phyloP scores from a whole-genome alignment of 2,797 vertebrate species.

The Sarcoramphus papa region DNA sequence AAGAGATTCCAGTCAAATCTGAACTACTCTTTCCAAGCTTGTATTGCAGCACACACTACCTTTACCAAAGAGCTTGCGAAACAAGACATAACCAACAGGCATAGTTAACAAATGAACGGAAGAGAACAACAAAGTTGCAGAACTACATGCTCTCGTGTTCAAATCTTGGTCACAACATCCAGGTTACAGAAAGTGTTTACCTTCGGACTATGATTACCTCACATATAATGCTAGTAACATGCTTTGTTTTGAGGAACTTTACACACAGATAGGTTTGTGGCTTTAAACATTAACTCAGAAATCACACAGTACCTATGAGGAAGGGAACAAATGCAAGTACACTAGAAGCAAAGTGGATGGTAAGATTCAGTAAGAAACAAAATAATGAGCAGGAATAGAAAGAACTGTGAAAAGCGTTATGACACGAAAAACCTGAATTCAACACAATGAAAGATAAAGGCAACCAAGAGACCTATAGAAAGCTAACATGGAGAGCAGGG shows the following conservation, averaged over 20 bases:
- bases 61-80: not conserved
- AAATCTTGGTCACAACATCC: not conserved
- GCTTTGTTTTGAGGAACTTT: not conserved
- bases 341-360: not conserved
- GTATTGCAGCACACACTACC: not conserved
- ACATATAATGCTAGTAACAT: rapidly evolving
- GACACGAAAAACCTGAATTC: not conserved
- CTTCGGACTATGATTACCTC: not conserved
- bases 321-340: not conserved
- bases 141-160: not conserved
- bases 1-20: not conserved
- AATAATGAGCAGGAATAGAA: not conserved
- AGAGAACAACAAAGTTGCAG: not conserved
- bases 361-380: not conserved
- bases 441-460: not conserved
- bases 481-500: not conserved
- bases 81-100: not conserved
- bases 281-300: conserved; percentile 30
- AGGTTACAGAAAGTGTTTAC: not conserved
- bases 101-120: not conserved
- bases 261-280: not conserved
- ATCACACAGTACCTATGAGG: not conserved
- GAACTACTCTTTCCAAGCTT: not conserved
- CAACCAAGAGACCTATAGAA: not conserved
- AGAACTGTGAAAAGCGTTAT: not conserved